A percentile compares a stretch with the other conserved stretches of the same genome.
These are phyloP conservation scores for Antennarius maculatus DNA, from an alignment of 2,797 vertebrate species.

Conservation along the genomic window DNA sequence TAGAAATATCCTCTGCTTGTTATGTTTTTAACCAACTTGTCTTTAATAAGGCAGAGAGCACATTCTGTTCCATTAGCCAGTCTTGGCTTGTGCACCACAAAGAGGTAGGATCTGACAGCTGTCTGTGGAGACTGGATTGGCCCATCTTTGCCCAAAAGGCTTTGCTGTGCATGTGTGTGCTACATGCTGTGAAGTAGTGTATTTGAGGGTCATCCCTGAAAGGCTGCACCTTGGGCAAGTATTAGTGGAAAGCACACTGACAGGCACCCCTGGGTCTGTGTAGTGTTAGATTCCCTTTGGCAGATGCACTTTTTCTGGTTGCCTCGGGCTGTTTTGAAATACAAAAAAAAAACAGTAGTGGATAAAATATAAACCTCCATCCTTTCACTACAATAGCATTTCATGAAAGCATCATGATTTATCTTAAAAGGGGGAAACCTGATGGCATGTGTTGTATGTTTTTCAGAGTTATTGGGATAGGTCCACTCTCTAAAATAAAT, in stretches of 20 bases:
- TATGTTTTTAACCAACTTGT: neutral
- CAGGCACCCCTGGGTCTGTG: slow-evolving; percentile 59
- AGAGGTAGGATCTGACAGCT: slow-evolving; percentile 63
- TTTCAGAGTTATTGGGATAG: neutral
- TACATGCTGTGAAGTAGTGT: slow-evolving; percentile 55
- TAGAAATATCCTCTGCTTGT: neutral
- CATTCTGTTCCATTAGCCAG: slow-evolving; percentile 20
- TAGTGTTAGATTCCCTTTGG: slow-evolving; percentile 62
- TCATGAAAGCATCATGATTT: slow-evolving; percentile 50
- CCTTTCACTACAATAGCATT: slow-evolving; percentile 42
- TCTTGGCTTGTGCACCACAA: slow-evolving; percentile 20
- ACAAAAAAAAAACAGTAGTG: slow-evolving; percentile 53
- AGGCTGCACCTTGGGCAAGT: slow-evolving; percentile 55
- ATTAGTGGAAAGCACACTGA: slow-evolving; percentile 56
- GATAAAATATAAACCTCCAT: slow-evolving; percentile 58
- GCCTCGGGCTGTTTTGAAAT: slow-evolving; percentile 56
- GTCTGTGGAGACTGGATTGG: slow-evolving; percentile 55
- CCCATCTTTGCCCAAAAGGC: slow-evolving; percentile 42
- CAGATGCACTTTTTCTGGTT: slow-evolving; percentile 65
- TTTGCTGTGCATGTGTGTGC: slow-evolving; percentile 44
- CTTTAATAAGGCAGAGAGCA: slow-evolving; percentile 19
- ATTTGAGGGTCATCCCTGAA: slow-evolving; percentile 70
- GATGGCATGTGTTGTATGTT: slow-evolving; percentile 9
- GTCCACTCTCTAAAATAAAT: slow-evolving; percentile 7
- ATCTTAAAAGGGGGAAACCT: slow-evolving; percentile 6